Conservation (phyloP, 2,113 vertebrate genomes). For the Vireo altiloquus region DNA sequence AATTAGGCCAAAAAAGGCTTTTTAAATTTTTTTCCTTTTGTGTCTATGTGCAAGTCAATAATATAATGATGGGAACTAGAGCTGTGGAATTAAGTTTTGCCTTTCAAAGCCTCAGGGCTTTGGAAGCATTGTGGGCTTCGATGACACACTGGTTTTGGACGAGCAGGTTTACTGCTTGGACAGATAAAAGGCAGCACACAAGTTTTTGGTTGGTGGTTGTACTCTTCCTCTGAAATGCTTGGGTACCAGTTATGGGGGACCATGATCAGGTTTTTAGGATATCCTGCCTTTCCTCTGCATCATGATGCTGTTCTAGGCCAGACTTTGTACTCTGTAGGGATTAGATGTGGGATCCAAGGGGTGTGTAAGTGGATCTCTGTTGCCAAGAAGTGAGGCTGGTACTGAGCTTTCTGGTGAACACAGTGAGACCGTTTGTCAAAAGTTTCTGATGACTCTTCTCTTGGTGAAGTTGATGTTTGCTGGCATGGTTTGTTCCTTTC, state of each 20-base stretch:
- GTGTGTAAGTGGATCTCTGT: neutral
- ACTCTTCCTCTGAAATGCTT: neutral
- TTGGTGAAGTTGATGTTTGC: neutral
- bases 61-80: neutral
- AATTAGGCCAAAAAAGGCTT: neutral
- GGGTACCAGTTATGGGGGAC: neutral
- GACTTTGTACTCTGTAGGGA: neutral
- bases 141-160: neutral
- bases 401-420: neutral
- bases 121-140: neutral
- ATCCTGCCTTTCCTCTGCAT: neutral
- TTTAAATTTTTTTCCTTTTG: neutral
- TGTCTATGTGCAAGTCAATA: neutral
- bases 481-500: neutral
- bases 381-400: neutral
- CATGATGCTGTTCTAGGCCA: neutral
- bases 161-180: neutral
- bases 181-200: neutral
- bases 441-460: neutral
- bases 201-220: neutral
- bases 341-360: neutral
- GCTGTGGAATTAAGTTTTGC: neutral
- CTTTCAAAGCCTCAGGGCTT: neutral
- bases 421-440: neutral
- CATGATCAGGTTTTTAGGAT: neutral